Evolutionary conservation across 2,888 invertebrate genomes (phyloP), one percentile per base, ranked within the genome.

Genomic region (Apocheima hispidaria): DNA sequence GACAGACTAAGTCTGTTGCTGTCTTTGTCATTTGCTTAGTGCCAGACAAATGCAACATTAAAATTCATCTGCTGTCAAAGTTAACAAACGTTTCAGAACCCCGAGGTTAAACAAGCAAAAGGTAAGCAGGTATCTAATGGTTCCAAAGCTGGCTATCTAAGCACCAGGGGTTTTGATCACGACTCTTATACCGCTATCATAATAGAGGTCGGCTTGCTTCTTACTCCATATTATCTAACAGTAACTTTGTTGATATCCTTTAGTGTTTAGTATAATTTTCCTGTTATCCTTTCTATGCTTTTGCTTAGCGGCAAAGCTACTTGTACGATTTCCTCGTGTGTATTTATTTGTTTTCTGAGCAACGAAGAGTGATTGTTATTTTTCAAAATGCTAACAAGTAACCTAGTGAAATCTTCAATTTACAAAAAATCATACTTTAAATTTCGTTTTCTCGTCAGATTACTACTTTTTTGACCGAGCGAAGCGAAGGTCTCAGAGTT

Each of bases 141-240:
- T 14, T 38, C n/a, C 38, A 48, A 48, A 48, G 18, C 54, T n/a
- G 6, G 36, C 20, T 16, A 4, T 23, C 18, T 21, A 16, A 62
- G 28, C 46, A 58, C 55, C 23, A 16, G 49, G 49, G 44, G 53
- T 44, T 7, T 14, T 10, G 35, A 14, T 5, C 35, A 44, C 35
- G 54, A 54, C 38, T 38, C 30, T 36, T 48, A 14, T 12, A 50
- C 28, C 33, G 57, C 23, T 57, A 57, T 57, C 57, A 28, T 49
- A 57, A 50, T 57, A 26, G 49, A 41, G 5, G 21, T 30, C 3
- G 49, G 40, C 50, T 23, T 28, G 26, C 50, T 38, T 38, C 35
- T 38, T 23, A 4, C 18, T 23, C 21, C 9, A 44, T 44, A n/a
- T 30, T 44, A 46, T 54, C 46, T 14, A 9, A 36, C 38, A 2